Evolutionary conservation across 1,140 invertebrate genomes (phyloP).

Genomic region (Drosophila azteca): DNA sequence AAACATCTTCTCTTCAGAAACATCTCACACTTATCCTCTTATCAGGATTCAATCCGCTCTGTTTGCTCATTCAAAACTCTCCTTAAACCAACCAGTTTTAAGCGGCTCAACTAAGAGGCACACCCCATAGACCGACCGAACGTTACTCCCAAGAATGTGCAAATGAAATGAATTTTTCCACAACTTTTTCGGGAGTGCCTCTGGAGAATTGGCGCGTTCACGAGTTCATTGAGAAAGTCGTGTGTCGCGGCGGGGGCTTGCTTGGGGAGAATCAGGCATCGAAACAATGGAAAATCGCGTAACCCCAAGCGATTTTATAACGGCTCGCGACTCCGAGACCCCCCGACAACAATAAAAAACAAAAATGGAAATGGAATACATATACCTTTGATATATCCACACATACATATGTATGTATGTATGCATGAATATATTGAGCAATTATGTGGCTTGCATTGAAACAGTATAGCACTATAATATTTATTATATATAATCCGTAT

Average conservation of each 20-base stretch:
- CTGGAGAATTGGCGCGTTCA: conserved; percentile 44
- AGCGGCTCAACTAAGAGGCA: background rate
- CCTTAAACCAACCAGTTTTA: background rate
- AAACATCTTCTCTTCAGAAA: no score
- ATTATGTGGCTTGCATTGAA: conserved; percentile 64
- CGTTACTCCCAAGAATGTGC: conserved; percentile 52
- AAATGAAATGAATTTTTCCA: conserved; percentile 11
- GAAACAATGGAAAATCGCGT: conserved; percentile 63
- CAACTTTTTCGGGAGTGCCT: conserved; percentile 7
- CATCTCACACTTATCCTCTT: no score
- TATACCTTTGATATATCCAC: conserved; percentile 18
- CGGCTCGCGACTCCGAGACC: conserved; percentile 1
- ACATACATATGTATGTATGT: background rate
- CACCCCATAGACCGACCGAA: background rate
- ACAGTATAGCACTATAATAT: conserved; percentile 19
- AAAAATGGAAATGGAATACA: conserved; percentile 32
- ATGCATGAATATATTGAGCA: conserved; percentile 31
- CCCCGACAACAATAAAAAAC: conserved; percentile 6
- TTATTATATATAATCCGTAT: conserved; percentile 7
- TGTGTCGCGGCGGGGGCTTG: background rate
- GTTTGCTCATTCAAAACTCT: no score
- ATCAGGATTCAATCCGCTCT: no score
- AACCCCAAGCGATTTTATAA: conserved; percentile 74
- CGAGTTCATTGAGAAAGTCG: conserved; percentile 45
- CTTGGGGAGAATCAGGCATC: conserved; percentile 21